These are phyloP conservation scores for Sorex maritimensis DNA, from an alignment of 2,797 vertebrate genomes.

Conservation along the genomic window DNA sequence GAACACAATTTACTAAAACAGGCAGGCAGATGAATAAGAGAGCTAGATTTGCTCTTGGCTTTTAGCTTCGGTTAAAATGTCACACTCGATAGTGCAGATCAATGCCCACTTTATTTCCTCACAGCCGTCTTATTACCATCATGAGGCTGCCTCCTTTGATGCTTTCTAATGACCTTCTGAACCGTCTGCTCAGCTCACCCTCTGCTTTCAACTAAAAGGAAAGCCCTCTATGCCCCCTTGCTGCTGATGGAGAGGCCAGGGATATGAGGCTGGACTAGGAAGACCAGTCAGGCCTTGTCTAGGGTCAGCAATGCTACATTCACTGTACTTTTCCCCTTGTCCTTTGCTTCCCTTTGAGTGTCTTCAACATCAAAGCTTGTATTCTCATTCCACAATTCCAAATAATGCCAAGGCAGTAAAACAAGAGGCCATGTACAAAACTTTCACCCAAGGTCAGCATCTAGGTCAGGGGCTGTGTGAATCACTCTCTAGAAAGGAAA, in stretches of 20 bases:
- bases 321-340: slow-evolving; percentile 89
- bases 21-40: slow-evolving; percentile 94
- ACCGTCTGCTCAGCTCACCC: slow-evolving; percentile 92
- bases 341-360: slow-evolving; percentile 89
- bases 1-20: slow-evolving; percentile 94
- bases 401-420: slow-evolving; percentile 87
- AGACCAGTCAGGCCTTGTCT: slow-evolving; percentile 89
- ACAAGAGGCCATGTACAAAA: slow-evolving; percentile 84
- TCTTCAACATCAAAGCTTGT: slow-evolving; percentile 89
- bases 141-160: slow-evolving; percentile 93
- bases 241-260: slow-evolving; percentile 90
- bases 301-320: slow-evolving; percentile 89
- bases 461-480: slow-evolving; percentile 67
- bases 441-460: slow-evolving; percentile 83
- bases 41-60: slow-evolving; percentile 94
- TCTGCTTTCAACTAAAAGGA: slow-evolving; percentile 91
- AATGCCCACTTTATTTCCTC: slow-evolving; percentile 98
- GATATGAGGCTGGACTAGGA: slow-evolving; percentile 90
- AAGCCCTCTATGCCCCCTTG: slow-evolving; percentile 90
- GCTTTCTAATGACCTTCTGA: slow-evolving; percentile 95
- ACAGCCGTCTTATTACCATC: slow-evolving; percentile 95
- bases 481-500: slow-evolving; percentile 83
- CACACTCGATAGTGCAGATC: slow-evolving; percentile 97
- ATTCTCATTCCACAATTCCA: slow-evolving; percentile 89
- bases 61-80: slow-evolving; percentile 98